Evolutionary conservation across 2,888 invertebrate genomes (phyloP), one percentile per base, ranked within the genome.

Genomic region (Hofmannophila pseudospretella): DNA sequence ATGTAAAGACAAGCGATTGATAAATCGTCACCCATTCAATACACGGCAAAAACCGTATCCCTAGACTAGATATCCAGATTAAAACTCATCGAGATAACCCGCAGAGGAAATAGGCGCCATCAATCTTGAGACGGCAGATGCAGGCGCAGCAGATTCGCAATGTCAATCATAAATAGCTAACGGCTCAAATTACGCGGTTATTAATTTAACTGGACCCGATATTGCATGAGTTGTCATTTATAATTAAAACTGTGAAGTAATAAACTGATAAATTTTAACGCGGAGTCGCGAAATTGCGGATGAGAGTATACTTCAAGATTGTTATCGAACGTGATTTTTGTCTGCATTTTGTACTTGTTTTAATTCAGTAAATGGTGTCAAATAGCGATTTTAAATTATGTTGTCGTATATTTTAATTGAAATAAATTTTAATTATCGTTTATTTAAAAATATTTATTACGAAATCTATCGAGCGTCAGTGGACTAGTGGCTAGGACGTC

Each of bases 121-220:
- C 38, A 39, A 39, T 39, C 40, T 36, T 32, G 14, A 4, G 23
- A 23, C 7, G 16, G 29, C 27, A 29, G 26, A 20, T 10, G 19
- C 11, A 22, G 26, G 28, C 16, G 10, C 12, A 11, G 28, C n/a
- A 19, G 19, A 27, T 25, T 36, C 29, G 25, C 33, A 33, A 13
- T 34, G 34, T 34, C 38, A 39, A 39, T 39, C 38, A 31, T 30
- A 31, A 31, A 34, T 11, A 28, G 13, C 23, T 33, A 37, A 41
- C 27, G 26, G 30, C 11, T 32, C 12, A 12, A 28, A 36, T 36
- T 32, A 33, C 25, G 11, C 22, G 26, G 30, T 26, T 40, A 36
- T 33, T 40, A 30, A 36, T 19, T 40, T 13, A 31, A 34, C 30
- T 27, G 20, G 30, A 34, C 26, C 16, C 25, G 11, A 33, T 38